phyloP scores from a whole-genome alignment of 2,797 vertebrate species.

The Danio aesculapii region DNA sequence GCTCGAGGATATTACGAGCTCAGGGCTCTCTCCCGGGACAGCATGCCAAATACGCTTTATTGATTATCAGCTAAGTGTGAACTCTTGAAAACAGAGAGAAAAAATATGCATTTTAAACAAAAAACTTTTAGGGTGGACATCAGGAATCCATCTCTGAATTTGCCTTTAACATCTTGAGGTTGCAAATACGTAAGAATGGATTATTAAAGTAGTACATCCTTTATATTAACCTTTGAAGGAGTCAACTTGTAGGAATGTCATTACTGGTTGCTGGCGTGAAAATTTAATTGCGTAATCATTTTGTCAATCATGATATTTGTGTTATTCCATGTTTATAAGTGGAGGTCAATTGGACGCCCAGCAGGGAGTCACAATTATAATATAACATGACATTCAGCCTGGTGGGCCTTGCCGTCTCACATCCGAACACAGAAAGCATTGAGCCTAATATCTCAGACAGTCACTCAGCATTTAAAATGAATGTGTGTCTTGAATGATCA shows the following conservation, averaged over 20 bases:
- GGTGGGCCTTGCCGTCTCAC: background rate
- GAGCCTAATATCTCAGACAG: conserved; percentile 57
- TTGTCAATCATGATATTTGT: background rate
- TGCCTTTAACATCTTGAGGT: conserved; percentile 64
- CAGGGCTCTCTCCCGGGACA: too few species aligned
- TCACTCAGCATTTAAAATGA: conserved; percentile 69
- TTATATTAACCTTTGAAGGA: background rate
- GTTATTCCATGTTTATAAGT: background rate
- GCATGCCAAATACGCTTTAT: too few species aligned
- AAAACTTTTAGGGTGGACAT: too few species aligned
- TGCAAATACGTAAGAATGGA: conserved; percentile 70
- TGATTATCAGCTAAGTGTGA: too few species aligned
- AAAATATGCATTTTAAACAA: too few species aligned
- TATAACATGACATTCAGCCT: background rate
- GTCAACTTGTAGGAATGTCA: background rate
- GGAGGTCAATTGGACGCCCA: background rate
- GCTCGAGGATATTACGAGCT: too few species aligned
- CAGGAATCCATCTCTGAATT: conserved; percentile 75
- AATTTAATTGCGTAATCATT: conserved; percentile 13
- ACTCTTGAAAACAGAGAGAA: too few species aligned
- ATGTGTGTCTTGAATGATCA: conserved; percentile 60
- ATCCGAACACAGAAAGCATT: background rate
- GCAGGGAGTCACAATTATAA: background rate
- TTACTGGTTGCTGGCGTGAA: conserved; percentile 7
- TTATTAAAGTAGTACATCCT: conserved; percentile 2